These are phyloP conservation scores for Amazonetta brasiliensis DNA, from an alignment of 2,797 vertebrate genomes.

Conservation along the genomic window DNA sequence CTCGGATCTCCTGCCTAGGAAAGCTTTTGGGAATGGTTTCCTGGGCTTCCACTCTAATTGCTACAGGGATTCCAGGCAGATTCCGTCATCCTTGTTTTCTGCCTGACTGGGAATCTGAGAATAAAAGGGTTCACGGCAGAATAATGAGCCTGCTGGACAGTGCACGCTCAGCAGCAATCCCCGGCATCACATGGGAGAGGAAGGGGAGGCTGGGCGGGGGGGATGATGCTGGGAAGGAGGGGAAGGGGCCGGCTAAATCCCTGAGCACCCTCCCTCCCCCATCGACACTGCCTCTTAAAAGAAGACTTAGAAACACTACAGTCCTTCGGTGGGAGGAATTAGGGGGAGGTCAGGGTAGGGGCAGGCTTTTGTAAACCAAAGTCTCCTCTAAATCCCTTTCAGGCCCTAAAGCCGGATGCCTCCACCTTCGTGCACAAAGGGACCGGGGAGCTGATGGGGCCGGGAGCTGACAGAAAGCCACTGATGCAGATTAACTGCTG, in stretches of 20 bases:
- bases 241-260: constrained; percentile 34
- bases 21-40: constrained; percentile 42
- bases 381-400: constrained; percentile 8
- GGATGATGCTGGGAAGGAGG: constrained; percentile 45
- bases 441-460: neutral
- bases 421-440: constrained; percentile 9
- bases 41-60: constrained; percentile 71
- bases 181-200: constrained; percentile 57
- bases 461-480: neutral
- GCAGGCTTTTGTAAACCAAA: constrained; percentile 42
- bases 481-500: neutral
- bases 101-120: constrained; percentile 80
- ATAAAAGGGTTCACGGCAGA: constrained; percentile 81
- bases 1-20: neutral
- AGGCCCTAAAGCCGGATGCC: neutral
- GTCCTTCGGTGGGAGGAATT: constrained; percentile 16
- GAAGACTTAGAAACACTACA: neutral
- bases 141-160: constrained; percentile 67
- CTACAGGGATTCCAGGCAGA: constrained; percentile 58
- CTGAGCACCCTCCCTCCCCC: neutral
- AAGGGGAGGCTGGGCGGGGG: neutral
- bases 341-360: constrained; percentile 42
- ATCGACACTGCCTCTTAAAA: constrained; percentile 16
- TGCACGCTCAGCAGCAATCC: constrained; percentile 79
- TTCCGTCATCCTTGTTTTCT: constrained; percentile 85